Evolutionary conservation across 2,113 vertebrate species (phyloP), one percentile per base, ranked within the genome.

Genomic region (Melospiza melodia): DNA sequence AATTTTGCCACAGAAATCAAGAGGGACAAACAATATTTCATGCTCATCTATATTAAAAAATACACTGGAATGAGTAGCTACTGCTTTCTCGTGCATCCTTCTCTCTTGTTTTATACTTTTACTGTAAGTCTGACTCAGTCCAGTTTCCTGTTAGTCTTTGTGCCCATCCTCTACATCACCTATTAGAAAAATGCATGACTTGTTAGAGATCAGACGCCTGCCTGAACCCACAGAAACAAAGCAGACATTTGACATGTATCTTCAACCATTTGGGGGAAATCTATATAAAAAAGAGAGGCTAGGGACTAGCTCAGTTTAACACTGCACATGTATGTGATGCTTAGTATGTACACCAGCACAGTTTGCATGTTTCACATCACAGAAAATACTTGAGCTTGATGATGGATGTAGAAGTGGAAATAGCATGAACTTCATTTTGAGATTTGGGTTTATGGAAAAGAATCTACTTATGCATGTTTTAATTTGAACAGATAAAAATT

Each of bases 351-450:
- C 39, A 78, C 14, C 33, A 78, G 23, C 66, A 46, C 6, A 62
- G 33, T 66, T 67, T 61, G 21, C 20, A 30, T 7, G 19, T 66
- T 67, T 73, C 31, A 5, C 2, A 1, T 41, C 71, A 69, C 0
- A 41, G 35, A 63, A 69, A 84, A 30, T 12, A 20, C 31, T 33
- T 69, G 12, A 86, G 16, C 15, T 82, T 84, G 15, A 62, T 30
- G 13, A 62, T 7, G 19, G 21, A 51, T 72, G 15, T 58, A 51
- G 33, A 15, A 15, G 1, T 10, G 18, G 48, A 90, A 77, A 83
- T 9, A 73, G 25, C 0, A 0, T 24, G 7, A 67, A 23, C 4
- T 7, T 2, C 19, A 44, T 19, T 68, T 1, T 46, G 30, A 68
- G 35, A 73, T 43, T 57, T 27, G 48, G 35, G 10, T 11, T 51